A percentile compares a stretch with the other conserved stretches of the same genome.
phyloP scores from a whole-genome alignment of 1,140 invertebrate species.

The Colletes latitarsis region DNA sequence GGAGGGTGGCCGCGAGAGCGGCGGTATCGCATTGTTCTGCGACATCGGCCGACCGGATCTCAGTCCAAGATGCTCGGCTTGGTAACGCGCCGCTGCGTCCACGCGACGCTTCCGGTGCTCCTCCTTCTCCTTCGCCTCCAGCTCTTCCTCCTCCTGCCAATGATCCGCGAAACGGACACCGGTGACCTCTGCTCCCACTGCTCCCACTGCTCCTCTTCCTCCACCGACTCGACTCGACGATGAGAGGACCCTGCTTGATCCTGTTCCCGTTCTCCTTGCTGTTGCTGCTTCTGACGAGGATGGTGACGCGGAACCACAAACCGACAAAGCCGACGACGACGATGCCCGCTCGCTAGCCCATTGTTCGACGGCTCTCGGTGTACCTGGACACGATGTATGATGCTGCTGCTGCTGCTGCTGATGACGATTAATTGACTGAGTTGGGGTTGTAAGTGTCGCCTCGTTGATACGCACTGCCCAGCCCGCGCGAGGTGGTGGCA shows the following conservation, averaged over 20 bases:
- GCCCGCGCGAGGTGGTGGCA: conserved; percentile 79
- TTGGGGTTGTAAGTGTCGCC: conserved; percentile 63
- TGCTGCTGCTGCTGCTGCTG: conserved; percentile 51
- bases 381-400: conserved; percentile 49
- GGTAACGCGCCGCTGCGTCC: conserved; percentile 48
- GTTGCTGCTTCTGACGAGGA: conserved; percentile 48
- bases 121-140: conserved; percentile 67
- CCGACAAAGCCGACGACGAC: conserved; percentile 66
- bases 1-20: conserved; percentile 77
- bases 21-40: conserved; percentile 73
- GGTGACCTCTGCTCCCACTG: background rate
- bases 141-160: conserved; percentile 58
- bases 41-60: conserved; percentile 75
- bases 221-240: conserved; percentile 29
- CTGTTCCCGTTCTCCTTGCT: conserved; percentile 41
- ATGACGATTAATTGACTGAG: conserved; percentile 61
- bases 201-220: background rate
- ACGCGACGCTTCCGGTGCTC: conserved; percentile 54
- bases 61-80: conserved; percentile 69
- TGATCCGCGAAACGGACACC: conserved; percentile 57
- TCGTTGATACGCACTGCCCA: conserved; percentile 82
- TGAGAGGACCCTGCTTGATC: conserved; percentile 37
- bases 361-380: conserved; percentile 66
- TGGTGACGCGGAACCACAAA: conserved; percentile 54
- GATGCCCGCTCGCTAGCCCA: conserved; percentile 72